These are phyloP conservation scores for Drepana arcuata DNA, from an alignment of 1,140 invertebrate genomes.

Conservation along the genomic window DNA sequence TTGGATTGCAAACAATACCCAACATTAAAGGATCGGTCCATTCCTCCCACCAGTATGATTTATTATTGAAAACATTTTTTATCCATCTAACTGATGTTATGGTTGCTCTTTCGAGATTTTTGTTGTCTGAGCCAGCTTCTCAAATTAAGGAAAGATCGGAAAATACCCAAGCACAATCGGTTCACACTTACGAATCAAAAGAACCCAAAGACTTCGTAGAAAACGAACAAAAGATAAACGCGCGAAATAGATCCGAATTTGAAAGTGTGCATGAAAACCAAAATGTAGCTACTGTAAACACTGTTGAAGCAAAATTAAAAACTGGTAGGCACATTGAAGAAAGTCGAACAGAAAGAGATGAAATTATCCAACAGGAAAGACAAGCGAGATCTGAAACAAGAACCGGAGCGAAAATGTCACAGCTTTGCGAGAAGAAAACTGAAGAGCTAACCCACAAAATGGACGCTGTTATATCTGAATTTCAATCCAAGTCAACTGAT, in stretches of 20 bases:
- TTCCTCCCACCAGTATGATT: slow-evolving; percentile 31
- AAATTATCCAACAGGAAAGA: slow-evolving; percentile 17
- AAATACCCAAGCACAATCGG: too few relatives aligned
- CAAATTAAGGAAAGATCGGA: neutral
- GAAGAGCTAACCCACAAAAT: slow-evolving; percentile 46
- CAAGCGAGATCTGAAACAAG: too few relatives aligned
- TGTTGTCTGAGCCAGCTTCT: slow-evolving; percentile 26
- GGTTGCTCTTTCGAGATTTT: slow-evolving; percentile 46
- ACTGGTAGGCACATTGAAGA: too few relatives aligned
- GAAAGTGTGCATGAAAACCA: too few relatives aligned
- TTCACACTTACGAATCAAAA: too few relatives aligned
- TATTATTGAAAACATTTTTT: slow-evolving; percentile 57
- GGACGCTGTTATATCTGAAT: slow-evolving; percentile 51
- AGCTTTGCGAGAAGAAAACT: slow-evolving; percentile 36
- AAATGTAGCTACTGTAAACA: too few relatives aligned
- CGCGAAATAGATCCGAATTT: too few relatives aligned
- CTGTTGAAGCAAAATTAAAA: too few relatives aligned
- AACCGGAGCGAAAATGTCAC: slow-evolving; percentile 49
- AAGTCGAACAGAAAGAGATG: slow-evolving; percentile 6
- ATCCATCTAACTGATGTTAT: slow-evolving; percentile 61
- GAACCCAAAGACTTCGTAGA: too few relatives aligned
- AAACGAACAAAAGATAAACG: too few relatives aligned
- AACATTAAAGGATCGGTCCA: slow-evolving; percentile 31
- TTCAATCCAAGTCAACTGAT: slow-evolving; percentile 36
- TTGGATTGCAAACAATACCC: slow-evolving; percentile 48